A percentile compares a stretch with the other conserved stretches of the same genome.
Evolutionary conservation across 1,140 invertebrate genomes (phyloP).

Genomic region (Limonius californicus): DNA sequence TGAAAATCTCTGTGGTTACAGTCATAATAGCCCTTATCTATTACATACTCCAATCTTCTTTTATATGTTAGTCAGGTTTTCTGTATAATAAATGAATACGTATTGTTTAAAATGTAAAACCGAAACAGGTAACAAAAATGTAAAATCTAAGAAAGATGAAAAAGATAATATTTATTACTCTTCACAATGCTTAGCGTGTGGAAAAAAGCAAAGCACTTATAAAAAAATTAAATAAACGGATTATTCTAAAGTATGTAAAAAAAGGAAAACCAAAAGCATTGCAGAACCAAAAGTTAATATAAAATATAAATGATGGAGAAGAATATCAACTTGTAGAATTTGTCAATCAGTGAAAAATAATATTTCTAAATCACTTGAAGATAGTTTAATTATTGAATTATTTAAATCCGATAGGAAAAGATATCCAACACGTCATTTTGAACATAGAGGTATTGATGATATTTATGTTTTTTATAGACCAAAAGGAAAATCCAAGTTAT

Average conservation of each 20-base stretch:
- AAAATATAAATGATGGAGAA: conserved; percentile 18
- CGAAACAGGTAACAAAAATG: not conserved
- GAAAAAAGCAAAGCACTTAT: conserved; percentile 1
- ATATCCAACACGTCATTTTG: too few species aligned
- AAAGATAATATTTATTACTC: conserved; percentile 1
- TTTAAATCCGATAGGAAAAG: too few species aligned
- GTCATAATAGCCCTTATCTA: conserved; percentile 19
- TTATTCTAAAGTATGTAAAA: conserved; percentile 20
- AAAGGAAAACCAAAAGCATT: conserved; percentile 18
- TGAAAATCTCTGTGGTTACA: conserved; percentile 19
- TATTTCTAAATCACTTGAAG: too few species aligned
- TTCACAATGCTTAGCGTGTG: not conserved
- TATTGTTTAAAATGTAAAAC: not conserved
- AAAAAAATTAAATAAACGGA: conserved; percentile 16
- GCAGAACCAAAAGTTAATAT: conserved; percentile 15
- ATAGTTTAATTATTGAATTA: too few species aligned
- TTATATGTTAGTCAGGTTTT: conserved; percentile 19
- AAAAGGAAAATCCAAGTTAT: too few species aligned
- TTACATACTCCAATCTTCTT: conserved; percentile 16
- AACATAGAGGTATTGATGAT: too few species aligned
- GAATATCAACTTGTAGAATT: too few species aligned
- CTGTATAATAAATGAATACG: conserved; percentile 2
- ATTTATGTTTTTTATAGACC: too few species aligned
- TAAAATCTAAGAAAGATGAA: not conserved
- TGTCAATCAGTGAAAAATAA: too few species aligned